Evolutionary conservation across 1,140 invertebrate species (phyloP).

Genomic region (Bilobella aurantiaca): DNA sequence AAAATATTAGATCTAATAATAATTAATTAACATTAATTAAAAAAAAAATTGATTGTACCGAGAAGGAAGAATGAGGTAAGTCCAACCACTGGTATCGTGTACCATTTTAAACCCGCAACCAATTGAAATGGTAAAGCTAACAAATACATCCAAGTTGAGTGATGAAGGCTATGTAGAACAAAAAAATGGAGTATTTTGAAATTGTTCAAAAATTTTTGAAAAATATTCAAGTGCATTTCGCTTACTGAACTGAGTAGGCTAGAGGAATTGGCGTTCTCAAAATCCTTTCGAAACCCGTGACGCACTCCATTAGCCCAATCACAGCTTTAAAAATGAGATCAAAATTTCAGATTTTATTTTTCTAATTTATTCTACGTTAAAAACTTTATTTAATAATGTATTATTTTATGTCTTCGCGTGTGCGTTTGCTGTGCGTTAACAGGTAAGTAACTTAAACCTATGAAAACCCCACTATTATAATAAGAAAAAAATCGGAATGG

Average conservation of each 20-base stretch:
- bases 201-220: slow-evolving; percentile 17
- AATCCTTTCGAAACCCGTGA: slow-evolving; percentile 7
- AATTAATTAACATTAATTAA: not conserved
- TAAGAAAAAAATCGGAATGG: too few relatives aligned
- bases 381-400: too few relatives aligned
- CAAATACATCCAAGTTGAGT: slow-evolving; percentile 19
- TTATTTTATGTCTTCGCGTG: too few relatives aligned
- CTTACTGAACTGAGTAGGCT: slow-evolving; percentile 2
- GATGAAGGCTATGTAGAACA: slow-evolving; percentile 15
- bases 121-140: slow-evolving; percentile 14
- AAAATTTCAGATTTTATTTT: not conserved
- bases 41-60: slow-evolving; percentile 10
- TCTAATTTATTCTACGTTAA: too few relatives aligned
- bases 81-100: slow-evolving; percentile 11
- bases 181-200: slow-evolving; percentile 13
- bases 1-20: not conserved
- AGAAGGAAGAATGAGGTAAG: slow-evolving; percentile 14
- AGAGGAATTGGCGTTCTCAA: slow-evolving; percentile 10
- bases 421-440: too few relatives aligned
- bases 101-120: slow-evolving; percentile 13
- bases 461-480: too few relatives aligned
- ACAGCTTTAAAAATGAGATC: slow-evolving; percentile 10
- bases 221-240: not conserved
- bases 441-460: too few relatives aligned
- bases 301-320: slow-evolving; percentile 3